Percentiles rank a stretch among this genome's conserved stretches.
Conservation (phyloP, 2,888 invertebrate species). For the Gonocerus acuteangulatus region DNA sequence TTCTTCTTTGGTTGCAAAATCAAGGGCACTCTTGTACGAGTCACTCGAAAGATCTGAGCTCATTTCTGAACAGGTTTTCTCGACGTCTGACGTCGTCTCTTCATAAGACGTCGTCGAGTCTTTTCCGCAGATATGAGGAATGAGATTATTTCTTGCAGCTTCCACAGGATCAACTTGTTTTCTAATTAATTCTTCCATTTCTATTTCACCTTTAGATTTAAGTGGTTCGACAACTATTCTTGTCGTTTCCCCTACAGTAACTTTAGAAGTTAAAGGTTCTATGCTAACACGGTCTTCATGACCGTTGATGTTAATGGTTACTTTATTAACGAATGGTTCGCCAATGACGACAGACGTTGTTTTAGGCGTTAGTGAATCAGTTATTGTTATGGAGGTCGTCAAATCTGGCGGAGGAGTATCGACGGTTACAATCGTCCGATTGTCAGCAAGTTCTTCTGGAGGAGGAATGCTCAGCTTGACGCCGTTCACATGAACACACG, state of each 20-base stretch:
- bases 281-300: constrained; percentile 32
- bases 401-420: constrained; percentile 23
- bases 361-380: not conserved
- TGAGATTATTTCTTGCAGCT: constrained; percentile 64
- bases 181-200: constrained; percentile 31
- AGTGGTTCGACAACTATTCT: constrained; percentile 39
- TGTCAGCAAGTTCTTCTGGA: constrained; percentile 31
- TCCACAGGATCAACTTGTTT: constrained; percentile 57
- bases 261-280: constrained; percentile 40
- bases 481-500: constrained; percentile 20
- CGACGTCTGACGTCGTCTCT: constrained; percentile 11
- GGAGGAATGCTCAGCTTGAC: constrained; percentile 33
- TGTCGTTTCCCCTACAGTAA: constrained; percentile 27
- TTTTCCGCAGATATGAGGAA: constrained; percentile 66
- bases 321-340: constrained; percentile 42
- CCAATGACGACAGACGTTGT: constrained; percentile 60
- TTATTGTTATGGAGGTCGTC: constrained; percentile 25
- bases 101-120: constrained; percentile 37
- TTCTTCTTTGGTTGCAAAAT: constrained; percentile 17
- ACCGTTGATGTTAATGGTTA: constrained; percentile 45
- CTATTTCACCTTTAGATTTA: constrained; percentile 28
- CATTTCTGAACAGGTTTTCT: constrained; percentile 17
- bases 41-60: constrained; percentile 33
- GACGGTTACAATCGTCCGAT: constrained; percentile 36
- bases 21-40: constrained; percentile 34